phyloP scores from a whole-genome alignment of 64 coral and sea anemone species.

The Pachyseris speciosa region DNA sequence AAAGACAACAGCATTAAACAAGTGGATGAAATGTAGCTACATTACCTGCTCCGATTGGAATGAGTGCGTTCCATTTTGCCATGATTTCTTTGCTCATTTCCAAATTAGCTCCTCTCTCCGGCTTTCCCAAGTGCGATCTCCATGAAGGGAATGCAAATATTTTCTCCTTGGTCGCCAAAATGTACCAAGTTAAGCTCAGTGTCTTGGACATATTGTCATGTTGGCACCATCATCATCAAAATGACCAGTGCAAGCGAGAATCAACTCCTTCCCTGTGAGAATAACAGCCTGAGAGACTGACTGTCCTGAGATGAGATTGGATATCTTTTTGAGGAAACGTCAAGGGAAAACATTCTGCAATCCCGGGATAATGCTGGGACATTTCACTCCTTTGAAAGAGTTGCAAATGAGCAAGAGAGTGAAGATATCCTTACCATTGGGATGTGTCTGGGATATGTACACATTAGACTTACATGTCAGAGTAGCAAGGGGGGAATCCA shows the following conservation, averaged over 20 bases:
- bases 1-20: too few relatives aligned
- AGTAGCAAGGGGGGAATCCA: too few relatives aligned
- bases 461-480: too few relatives aligned
- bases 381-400: not conserved
- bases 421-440: not conserved
- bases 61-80: constrained; percentile 20
- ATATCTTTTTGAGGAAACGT: constrained; percentile 18
- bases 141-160: not conserved
- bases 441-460: too few relatives aligned
- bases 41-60: constrained; percentile 40
- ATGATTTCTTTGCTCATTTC: constrained; percentile 22
- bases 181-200: constrained; percentile 17
- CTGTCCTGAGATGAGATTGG: not conserved
- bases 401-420: constrained; percentile 1
- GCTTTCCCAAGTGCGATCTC: not conserved
- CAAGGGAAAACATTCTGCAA: constrained; percentile 8
- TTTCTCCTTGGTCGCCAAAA: constrained; percentile 42
- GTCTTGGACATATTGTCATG: constrained; percentile 49
- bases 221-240: not conserved
- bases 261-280: constrained; percentile 11
- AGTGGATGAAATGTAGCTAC: not conserved
- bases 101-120: not conserved
- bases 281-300: constrained; percentile 13
- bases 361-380: not conserved
- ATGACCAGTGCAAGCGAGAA: constrained; percentile 1